Evolutionary conservation across 2,113 vertebrate species (phyloP), one percentile per base, ranked within the genome.

Genomic region (Cryptomyrus ogoouensis): DNA sequence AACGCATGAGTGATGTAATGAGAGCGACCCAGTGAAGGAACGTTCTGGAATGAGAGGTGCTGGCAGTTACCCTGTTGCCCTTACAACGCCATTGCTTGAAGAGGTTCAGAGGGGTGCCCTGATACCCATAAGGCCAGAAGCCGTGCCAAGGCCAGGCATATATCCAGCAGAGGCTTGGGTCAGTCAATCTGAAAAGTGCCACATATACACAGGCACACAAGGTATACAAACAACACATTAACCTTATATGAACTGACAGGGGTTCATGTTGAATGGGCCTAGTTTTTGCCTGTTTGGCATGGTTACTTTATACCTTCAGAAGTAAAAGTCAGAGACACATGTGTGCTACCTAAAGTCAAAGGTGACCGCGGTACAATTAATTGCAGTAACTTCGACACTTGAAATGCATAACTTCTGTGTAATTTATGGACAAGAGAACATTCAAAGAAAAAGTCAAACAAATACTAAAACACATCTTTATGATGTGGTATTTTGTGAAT

Each of bases 81-180:
- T 44, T 66, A 42, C 62, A 90, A 87, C 83, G 19, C 58, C 42
- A 39, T 46, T 80, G 89, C 88, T 89, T 91, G 88, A 92, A 91
- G 83, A 88, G 62, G 89, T 53, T 47, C 80, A 74, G 89, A 50
- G 49, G 90, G 15, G 47, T 49, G 58, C 62, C 21, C 24, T 35
- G 39, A 42, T 35, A 39, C 7, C n/a, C 8, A 56, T 62, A 50
- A n/a, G 66, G 49, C 3, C 17, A 12, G 66, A 80, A 56, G 5
- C 2, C 15, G 8, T 17, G 89, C 83, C 49, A 80, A 50, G 62
- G 39, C 35, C n/a, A 5, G 42, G 44, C 2, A 4, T 27, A 4
- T 27, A 3, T 6, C 3, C 52, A 58, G 47, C 5, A 39, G 88
- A 50, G 12, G 5, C 58, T 53, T 62, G 6, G 44, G 58, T 9